Evolutionary conservation across 2,888 invertebrate species (phyloP).

Genomic region (Agrotis ipsilon): DNA sequence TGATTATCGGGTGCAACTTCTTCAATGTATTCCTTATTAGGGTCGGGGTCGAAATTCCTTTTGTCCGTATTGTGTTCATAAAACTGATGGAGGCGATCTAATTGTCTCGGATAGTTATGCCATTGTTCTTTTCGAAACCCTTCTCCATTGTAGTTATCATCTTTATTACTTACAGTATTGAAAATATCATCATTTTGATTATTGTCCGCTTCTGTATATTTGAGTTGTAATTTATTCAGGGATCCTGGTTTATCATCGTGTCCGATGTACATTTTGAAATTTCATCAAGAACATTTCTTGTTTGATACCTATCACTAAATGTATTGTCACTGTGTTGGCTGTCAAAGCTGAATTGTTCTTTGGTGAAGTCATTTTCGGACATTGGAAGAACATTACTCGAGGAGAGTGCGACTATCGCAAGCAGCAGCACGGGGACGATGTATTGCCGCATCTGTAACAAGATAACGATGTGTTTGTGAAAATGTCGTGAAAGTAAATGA

Average conservation of each 20-base stretch:
- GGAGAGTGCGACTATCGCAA: constrained; percentile 83
- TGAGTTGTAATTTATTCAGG: constrained; percentile 57
- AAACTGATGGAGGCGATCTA: constrained; percentile 82
- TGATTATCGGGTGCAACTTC: constrained; percentile 60
- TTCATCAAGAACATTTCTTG: constrained; percentile 75
- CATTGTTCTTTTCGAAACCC: constrained; percentile 85
- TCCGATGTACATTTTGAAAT: constrained; percentile 72
- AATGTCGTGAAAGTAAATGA: constrained; percentile 10
- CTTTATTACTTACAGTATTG: constrained; percentile 71
- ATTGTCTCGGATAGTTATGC: constrained; percentile 86
- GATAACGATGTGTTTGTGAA: constrained; percentile 21
- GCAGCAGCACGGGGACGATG: constrained; percentile 79
- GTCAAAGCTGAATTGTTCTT: constrained; percentile 70
- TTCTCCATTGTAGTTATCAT: constrained; percentile 77
- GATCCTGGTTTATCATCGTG: constrained; percentile 57
- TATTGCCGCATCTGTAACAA: constrained; percentile 86
- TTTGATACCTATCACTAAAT: constrained; percentile 78
- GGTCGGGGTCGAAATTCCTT: constrained; percentile 73
- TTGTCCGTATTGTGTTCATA: constrained; percentile 70
- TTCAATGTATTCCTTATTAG: constrained; percentile 65
- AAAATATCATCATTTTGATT: constrained; percentile 70
- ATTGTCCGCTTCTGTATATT: constrained; percentile 69
- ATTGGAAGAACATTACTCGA: constrained; percentile 84
- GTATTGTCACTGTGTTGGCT: constrained; percentile 83
- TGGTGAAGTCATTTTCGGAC: constrained; percentile 73